Conservation (phyloP, 2,113 vertebrate species). For the Ancistrus triradiatus region DNA sequence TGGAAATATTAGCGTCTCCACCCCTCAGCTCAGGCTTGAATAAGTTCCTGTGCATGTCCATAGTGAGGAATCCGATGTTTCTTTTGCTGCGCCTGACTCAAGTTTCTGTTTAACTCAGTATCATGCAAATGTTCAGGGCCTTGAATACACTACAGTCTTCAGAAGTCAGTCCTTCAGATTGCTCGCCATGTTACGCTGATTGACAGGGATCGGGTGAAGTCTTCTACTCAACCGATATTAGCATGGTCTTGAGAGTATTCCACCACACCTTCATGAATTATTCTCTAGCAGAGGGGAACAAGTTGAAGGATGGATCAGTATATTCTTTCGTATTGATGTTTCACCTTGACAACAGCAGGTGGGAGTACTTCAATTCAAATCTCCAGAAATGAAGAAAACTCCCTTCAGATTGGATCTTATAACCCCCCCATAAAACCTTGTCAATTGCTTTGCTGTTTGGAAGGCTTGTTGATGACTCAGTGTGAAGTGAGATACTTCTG, state of each 20-base stretch:
- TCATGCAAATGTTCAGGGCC: no score
- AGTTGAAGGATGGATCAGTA: not conserved
- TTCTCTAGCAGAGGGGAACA: not conserved
- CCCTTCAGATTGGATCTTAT: constrained; percentile 6
- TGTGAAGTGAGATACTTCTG: no score
- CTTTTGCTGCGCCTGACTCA: no score
- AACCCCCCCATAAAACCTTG: no score
- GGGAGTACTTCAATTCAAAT: constrained; percentile 3
- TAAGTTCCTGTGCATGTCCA: not conserved
- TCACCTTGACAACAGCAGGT: constrained; percentile 26
- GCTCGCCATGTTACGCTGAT: no score
- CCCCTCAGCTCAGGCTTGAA: not conserved
- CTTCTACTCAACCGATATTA: not conserved
- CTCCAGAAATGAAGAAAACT: constrained; percentile 9
- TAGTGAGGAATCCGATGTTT: no score
- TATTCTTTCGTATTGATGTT: constrained; percentile 15
- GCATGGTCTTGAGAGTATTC: constrained; percentile 6
- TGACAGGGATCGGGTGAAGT: not conserved
- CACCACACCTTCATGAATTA: constrained; percentile 21
- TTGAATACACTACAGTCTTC: no score
- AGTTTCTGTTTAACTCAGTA: no score
- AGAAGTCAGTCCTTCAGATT: no score
- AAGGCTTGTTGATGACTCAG: no score
- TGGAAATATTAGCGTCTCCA: not conserved
- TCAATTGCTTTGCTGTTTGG: no score